Evolutionary conservation across 2,797 vertebrate species (phyloP), one percentile per base, ranked within the genome.

Genomic region (Eutrigla gurnardus): DNA sequence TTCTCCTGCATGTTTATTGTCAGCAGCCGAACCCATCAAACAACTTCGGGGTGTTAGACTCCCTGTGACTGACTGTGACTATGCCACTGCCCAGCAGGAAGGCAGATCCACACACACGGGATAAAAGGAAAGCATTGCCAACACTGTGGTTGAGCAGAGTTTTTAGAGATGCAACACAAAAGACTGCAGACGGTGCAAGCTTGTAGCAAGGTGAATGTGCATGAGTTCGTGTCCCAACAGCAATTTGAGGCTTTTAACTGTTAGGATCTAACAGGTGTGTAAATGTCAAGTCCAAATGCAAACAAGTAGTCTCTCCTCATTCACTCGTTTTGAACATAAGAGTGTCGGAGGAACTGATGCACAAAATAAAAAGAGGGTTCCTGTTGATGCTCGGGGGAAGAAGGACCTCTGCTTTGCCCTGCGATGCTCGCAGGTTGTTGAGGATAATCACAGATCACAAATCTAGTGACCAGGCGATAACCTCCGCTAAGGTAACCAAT

Each of bases 1-100:
- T 71, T 66, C 33, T 69, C 63, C 64, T 33, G 10, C 3, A 1
- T 12, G 47, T 67, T 70, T 76, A 70, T 61, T 73, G 58, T 73
- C 32, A 33, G 65, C 63, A 47, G 8, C 61, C 58, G 47, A 80
- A 77, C 37, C 57, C 4, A 39, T 86, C 75, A 72, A 70, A 78
- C 15, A 60, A 65, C 78, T 59, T 64, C 61, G 18, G 76, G 47
- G 35, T 71, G 50, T 71, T 64, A 0, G 17, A n/a, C 43, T 54
- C 25, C 50, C 45, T 25, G 39, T 54, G 18, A 70, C 75, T 65
- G 65, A 54, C 68, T 57, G 71, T 63, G 50, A 9, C 57, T 15
- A 11, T 9, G 4, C 54, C 7, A 11, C 70, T 13, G 36, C 53
- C 50, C 73, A 70, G 77, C 78, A 76, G 78, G 68, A 76, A 40